A percentile compares a stretch with the other conserved stretches of the same genome.
phyloP scores from a whole-genome alignment of 2,888 invertebrate species.

The Caprella mutica region DNA sequence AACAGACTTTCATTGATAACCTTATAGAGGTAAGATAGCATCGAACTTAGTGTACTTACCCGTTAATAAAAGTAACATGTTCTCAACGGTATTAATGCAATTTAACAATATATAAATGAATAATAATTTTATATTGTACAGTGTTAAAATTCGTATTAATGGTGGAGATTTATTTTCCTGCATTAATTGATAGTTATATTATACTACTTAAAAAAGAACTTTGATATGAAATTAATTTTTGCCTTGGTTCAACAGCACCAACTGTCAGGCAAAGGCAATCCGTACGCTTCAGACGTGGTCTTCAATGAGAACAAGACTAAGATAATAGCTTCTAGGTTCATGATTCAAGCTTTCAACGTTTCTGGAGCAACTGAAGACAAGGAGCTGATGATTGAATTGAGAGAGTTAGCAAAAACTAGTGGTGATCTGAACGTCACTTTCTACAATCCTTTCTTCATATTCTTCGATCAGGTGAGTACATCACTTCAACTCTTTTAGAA shows the following conservation, averaged over 20 bases:
- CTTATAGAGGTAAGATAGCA: constrained; percentile 55
- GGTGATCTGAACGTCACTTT: constrained; percentile 54
- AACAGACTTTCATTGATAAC: constrained; percentile 58
- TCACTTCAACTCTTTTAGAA: too few relatives aligned
- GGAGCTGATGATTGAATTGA: constrained; percentile 71
- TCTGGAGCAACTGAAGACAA: constrained; percentile 82
- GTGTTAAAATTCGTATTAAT: too few relatives aligned
- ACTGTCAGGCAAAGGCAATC: constrained; percentile 58
- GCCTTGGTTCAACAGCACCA: constrained; percentile 66
- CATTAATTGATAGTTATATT: too few relatives aligned
- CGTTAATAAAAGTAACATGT: constrained; percentile 34
- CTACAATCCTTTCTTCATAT: constrained; percentile 90
- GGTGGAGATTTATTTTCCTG: too few relatives aligned
- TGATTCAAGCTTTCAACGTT: constrained; percentile 75
- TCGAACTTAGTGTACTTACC: constrained; percentile 41
- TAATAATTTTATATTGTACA: too few relatives aligned
- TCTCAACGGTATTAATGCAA: too few relatives aligned
- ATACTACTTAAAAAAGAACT: too few relatives aligned
- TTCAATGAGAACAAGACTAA: constrained; percentile 61
- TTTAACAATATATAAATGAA: too few relatives aligned
- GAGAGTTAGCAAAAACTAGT: constrained; percentile 64
- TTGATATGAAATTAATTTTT: too few relatives aligned
- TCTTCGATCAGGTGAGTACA: constrained; percentile 55
- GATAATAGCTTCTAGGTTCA: constrained; percentile 70
- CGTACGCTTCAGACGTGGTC: constrained; percentile 70